phyloP scores from a whole-genome alignment of 2,888 invertebrate genomes.

The Agapetus fuscipes region DNA sequence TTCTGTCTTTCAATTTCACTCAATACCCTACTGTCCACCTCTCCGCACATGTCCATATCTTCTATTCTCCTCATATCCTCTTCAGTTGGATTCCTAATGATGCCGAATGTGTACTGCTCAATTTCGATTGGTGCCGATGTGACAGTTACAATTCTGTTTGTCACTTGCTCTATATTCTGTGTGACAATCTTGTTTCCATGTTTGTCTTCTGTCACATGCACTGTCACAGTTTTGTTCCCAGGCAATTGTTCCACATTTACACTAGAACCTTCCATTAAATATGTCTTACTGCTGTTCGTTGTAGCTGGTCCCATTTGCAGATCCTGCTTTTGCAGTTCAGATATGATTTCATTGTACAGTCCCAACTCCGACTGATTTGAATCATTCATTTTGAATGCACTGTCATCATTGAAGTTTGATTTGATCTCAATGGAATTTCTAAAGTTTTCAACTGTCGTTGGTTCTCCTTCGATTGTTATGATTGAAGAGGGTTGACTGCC shows the following conservation, averaged over 20 bases:
- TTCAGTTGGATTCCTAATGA: constrained; percentile 34
- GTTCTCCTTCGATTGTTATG: constrained; percentile 27
- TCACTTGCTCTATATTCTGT: constrained; percentile 39
- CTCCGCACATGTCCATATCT: constrained; percentile 35
- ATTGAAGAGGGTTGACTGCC: constrained; percentile 30
- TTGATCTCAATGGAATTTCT: constrained; percentile 46
- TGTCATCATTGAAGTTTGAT: constrained; percentile 19
- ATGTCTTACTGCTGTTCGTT: constrained; percentile 14
- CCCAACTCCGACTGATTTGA: constrained; percentile 11
- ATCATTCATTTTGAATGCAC: background rate
- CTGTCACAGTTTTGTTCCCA: constrained; percentile 41
- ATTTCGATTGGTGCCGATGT: constrained; percentile 39
- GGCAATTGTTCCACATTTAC: constrained; percentile 26
- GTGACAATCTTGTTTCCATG: constrained; percentile 43
- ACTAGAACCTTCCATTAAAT: constrained; percentile 26
- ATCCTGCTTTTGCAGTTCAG: constrained; percentile 14
- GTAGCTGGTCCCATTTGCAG: constrained; percentile 1
- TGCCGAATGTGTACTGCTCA: constrained; percentile 41
- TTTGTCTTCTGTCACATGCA: constrained; percentile 42
- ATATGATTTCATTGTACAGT: constrained; percentile 18
- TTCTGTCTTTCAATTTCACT: constrained; percentile 40
- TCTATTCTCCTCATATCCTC: constrained; percentile 35
- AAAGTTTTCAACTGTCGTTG: constrained; percentile 29
- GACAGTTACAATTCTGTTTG: constrained; percentile 36
- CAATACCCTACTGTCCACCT: constrained; percentile 36